Evolutionary conservation across 2,797 vertebrate genomes (phyloP), one percentile per base, ranked within the genome.

Genomic region (Lerista edwardsae): DNA sequence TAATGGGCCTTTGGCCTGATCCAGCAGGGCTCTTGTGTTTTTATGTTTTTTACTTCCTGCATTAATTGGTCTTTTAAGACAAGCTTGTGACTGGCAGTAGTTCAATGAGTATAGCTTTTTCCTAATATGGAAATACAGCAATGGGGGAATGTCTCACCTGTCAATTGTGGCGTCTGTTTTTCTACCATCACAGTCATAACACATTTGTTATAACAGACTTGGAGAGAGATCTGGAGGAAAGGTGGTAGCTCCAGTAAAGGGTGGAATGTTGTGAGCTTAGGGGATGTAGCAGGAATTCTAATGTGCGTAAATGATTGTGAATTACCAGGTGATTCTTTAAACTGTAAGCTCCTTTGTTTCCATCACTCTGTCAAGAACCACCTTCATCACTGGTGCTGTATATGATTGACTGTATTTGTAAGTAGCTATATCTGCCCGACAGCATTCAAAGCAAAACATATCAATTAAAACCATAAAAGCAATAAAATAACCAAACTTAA

Each of bases 401-500:
- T 57, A 41, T 80, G 71, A 80, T 47, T 68, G 62, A 44, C 67
- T 80, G 55, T 29, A 29, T 75, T 75, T 75, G 47, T 69, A 68
- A 62, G 25, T 57, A 80, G 62, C 78, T 75, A 34, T 80, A 80
- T 80, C 72, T 85, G 78, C 51, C 78, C 68, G 25, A 41, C 61
- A 27, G 84, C 47, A 74, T 71, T 67, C 44, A 57, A 44, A 68
- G 47, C 34, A 71, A 41, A 47, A 59, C 41, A 27, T n/a, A 67
- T 80, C 84, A 75, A 61, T 80, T 85, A 80, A 85, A 79, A 75
- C 44, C 14, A 68, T 57, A 51, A 61, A 75, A 27, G 73, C 62
- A 79, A 76, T 61, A 75, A 62, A 61, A 11, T 71, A 68, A 47
- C 34, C 61, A 29, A 61, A 62, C 34, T 75, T 75, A 73, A 72